A percentile compares a stretch with the other conserved stretches of the same genome.
These are phyloP conservation scores for Plecotus auritus DNA, from an alignment of 2,113 vertebrate species.

Conservation along the genomic window DNA sequence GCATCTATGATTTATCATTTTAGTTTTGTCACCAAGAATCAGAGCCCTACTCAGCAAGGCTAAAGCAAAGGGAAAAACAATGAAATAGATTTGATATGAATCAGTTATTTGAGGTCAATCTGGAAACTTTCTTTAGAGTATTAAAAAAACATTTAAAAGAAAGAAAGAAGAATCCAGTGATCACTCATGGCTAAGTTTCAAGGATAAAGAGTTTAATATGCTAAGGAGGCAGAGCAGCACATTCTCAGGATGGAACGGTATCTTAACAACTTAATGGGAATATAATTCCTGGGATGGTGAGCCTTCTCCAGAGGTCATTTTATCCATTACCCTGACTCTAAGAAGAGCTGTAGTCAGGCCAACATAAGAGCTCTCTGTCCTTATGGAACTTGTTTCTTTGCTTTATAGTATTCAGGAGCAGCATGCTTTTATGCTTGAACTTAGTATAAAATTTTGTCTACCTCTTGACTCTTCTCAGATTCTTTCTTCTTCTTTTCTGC, in stretches of 20 bases:
- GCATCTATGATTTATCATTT: conserved; percentile 51
- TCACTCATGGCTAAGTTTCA: background rate
- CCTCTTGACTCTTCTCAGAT: background rate
- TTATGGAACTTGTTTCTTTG: background rate
- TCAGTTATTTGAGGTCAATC: conserved; percentile 55
- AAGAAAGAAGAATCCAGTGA: conserved; percentile 21
- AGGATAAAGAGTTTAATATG: conserved; percentile 38
- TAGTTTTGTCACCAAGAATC: conserved; percentile 51
- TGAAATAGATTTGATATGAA: conserved; percentile 46
- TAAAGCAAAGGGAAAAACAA: conserved; percentile 11
- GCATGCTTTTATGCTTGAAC: background rate
- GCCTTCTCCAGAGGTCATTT: background rate
- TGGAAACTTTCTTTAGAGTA: conserved; percentile 24
- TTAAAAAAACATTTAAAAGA: background rate
- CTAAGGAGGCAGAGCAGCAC: background rate
- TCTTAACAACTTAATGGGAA: background rate
- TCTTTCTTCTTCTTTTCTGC: background rate
- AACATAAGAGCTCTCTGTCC: background rate
- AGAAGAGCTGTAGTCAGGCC: background rate
- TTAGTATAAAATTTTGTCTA: background rate
- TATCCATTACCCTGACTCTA: background rate
- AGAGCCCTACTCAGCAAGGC: conserved; percentile 1
- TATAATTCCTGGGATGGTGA: background rate
- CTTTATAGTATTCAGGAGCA: background rate
- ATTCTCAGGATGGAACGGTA: background rate